Evolutionary conservation across 1,140 invertebrate species (phyloP).

Genomic region (Chionoecetes opilio): DNA sequence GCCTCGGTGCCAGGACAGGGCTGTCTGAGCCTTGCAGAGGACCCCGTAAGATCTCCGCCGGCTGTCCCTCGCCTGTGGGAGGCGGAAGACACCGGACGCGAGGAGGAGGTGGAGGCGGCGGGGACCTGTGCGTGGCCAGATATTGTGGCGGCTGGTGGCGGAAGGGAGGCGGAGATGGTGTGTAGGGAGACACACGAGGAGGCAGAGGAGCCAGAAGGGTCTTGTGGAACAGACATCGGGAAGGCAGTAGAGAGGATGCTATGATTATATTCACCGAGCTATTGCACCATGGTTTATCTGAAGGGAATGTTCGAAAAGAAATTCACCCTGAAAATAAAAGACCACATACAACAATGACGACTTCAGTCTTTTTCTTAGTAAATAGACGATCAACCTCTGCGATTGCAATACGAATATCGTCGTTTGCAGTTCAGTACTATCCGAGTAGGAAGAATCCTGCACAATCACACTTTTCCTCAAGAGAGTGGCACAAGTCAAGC

Average conservation of each 20-base stretch:
- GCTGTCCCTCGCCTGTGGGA: background rate
- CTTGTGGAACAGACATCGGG: background rate
- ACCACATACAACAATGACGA: no score
- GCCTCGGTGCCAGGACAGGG: background rate
- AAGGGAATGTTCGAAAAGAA: no score
- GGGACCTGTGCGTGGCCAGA: background rate
- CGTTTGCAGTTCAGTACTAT: no score
- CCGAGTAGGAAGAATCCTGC: no score
- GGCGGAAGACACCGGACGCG: background rate
- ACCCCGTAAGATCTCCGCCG: background rate
- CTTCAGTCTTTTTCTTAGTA: no score
- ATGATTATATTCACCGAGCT: no score
- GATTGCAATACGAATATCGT: background rate
- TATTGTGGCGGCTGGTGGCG: background rate
- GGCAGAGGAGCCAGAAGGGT: background rate
- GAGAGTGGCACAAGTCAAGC: no score
- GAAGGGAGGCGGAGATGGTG: background rate
- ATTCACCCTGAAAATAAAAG: no score
- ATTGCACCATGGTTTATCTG: no score
- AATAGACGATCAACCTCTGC: no score
- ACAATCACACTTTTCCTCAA: no score
- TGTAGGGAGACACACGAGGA: background rate
- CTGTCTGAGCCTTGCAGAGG: background rate
- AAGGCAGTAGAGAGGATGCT: background rate
- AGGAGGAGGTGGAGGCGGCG: background rate